Evolutionary conservation across 2,888 invertebrate genomes (phyloP).

Genomic region (Latheticus oryzae): DNA sequence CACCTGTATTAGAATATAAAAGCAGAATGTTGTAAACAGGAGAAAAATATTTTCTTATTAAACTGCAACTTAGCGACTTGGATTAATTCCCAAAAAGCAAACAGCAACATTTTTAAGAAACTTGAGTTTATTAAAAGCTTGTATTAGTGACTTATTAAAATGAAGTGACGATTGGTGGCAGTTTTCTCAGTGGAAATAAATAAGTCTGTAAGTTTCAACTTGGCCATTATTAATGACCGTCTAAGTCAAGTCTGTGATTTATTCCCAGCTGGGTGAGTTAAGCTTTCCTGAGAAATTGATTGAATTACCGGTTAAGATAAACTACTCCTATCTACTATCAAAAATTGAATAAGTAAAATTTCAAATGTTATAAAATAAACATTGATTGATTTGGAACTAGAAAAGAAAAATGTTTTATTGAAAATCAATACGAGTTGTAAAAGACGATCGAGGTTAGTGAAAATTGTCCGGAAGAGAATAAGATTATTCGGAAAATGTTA

Average conservation of each 20-base stretch:
- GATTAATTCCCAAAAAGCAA: too few species aligned
- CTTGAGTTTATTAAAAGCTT: too few species aligned
- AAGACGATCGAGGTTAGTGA: constrained; percentile 6
- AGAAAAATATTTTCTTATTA: too few species aligned
- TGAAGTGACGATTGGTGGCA: constrained; percentile 19
- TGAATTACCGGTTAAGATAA: constrained; percentile 45
- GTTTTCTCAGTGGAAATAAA: constrained; percentile 28
- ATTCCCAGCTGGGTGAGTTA: constrained; percentile 37
- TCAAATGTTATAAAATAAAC: too few species aligned
- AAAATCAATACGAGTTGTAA: neutral
- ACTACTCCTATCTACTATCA: constrained; percentile 43
- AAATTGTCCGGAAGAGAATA: neutral
- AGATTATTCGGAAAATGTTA: neutral
- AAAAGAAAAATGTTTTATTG: neutral
- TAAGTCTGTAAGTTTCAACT: constrained; percentile 37
- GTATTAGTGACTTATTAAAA: constrained; percentile 4
- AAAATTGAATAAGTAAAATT: too few species aligned
- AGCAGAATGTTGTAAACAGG: too few species aligned
- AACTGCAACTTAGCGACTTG: too few species aligned
- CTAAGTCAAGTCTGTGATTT: constrained; percentile 41
- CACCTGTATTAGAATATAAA: too few species aligned
- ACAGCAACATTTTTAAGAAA: too few species aligned
- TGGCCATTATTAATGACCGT: constrained; percentile 39
- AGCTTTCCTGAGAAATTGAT: constrained; percentile 44
- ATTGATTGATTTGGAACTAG: too few species aligned